Base-by-base conservation (phyloP, 2,888 invertebrate species). In the Trypoxylon attenuatum region DNA sequence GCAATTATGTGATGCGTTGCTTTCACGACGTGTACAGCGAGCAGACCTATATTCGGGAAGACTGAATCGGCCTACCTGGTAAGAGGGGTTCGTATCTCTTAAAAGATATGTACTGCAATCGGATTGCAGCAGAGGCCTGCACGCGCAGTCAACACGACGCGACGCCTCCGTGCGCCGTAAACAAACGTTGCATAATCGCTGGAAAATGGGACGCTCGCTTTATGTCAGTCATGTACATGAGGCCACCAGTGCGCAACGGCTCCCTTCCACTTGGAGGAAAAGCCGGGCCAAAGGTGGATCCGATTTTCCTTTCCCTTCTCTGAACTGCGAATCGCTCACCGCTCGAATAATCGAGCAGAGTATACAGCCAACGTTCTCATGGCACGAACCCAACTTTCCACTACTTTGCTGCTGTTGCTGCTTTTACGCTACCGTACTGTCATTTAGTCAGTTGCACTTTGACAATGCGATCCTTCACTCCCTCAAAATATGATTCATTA, bases 171-270 rank as follows among this genome's bases (percentile, higher is more conserved):
- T 16, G 58, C 50, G 58, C 42, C 59, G 71, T 71, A 76, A 75
- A 77, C 71, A 77, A 73, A 76, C 54, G 69, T 76, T 76, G 69
- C 71, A 69, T 76, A 76, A 76, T 68, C 63, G 55, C 46, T 27
- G 29, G 63, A 50, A 61, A 69, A 75, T 64, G 56, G 68, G 55
- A 54, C 67, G 57, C 29, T 62, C 56, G 58, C 49, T 50, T 71
- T 58, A 42, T 27, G 62, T 62, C 56, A 52, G 55, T 47, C 65
- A 43, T 13, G 13, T 33, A 22, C 21, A 25, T 39, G 29, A 15
- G 46, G 55, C 23, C 42, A 43, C 39, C 33, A 42, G 18, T 29
- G 13, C 41, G 50, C n/a, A n/a, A n/a, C n/a, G n/a, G n/a, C n/a
- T n/a, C n/a, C n/a, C 23, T 53, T 46, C 60, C 60, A 52, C 65